Evolutionary conservation across 2,113 vertebrate species (phyloP), one percentile per base, ranked within the genome.

Genomic region (Hippocampus abdominalis): DNA sequence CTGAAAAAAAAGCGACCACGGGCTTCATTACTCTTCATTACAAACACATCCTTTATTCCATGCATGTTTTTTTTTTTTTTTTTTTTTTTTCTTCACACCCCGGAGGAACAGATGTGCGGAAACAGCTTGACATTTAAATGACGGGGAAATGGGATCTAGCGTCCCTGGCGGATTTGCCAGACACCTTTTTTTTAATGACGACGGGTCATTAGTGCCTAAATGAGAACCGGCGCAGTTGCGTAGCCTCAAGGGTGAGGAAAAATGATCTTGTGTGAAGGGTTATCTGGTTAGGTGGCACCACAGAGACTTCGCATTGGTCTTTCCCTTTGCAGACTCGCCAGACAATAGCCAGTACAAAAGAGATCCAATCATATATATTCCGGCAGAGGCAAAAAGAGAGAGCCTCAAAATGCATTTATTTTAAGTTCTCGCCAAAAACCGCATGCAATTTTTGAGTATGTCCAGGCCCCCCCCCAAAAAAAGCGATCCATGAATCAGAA

Each of bases 81-180:
- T 32, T 60, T 60, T 60, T 29, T 60, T 60, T 60, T 32, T 60
- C 16, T 13, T 60, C 57, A 8, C 57, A 60, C 57, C 57, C 57
- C 27, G 27, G 27, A 60, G 57, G 57, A 60, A 60, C 15, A 32
- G 27, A 60, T 32, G 57, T 36, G 57, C 15, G 57, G 27, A 60
- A 60, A 60, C 57, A 60, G 57, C 57, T 60, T 60, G 57, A 60
- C 57, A 60, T 60, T 60, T 32, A 60, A 60, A 60, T 20, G 57
- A 60, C 27, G 8, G 15, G 15, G 32, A 60, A 32, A 60, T 60
- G 57, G 27, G 57, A 32, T 32, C 57, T 32, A 32, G 7, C 27
- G 20, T 60, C 32, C 16, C 57, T 60, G 27, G 16, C 13, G 57
- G 27, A 60, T 60, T 36, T 32, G 13, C 12, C 7, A 60, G 57